These are phyloP conservation scores for Gracilinanus agilis DNA, from an alignment of 2,113 vertebrate genomes.

Conservation along the genomic window DNA sequence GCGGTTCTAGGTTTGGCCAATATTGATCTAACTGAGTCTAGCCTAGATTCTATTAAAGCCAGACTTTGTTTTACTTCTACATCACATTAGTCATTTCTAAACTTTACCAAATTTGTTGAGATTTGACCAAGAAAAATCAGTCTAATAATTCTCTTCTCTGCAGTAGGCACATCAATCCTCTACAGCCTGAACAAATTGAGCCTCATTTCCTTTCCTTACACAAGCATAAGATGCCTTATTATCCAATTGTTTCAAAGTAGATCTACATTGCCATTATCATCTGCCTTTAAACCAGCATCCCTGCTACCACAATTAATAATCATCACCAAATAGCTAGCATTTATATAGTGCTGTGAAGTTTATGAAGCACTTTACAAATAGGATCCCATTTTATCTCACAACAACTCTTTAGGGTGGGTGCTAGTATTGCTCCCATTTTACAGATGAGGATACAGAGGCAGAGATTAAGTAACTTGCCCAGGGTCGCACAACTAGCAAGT, in stretches of 20 bases:
- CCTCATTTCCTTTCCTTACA: not conserved
- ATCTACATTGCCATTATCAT: not conserved
- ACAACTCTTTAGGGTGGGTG: not conserved
- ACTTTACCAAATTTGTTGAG: not conserved
- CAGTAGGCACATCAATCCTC: not conserved
- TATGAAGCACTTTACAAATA: not conserved
- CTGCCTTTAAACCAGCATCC: not conserved
- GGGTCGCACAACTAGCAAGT: not conserved
- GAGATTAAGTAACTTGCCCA: not conserved
- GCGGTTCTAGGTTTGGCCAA: not conserved
- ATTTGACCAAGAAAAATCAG: not conserved
- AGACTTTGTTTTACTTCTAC: not conserved
- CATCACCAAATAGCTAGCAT: not conserved
- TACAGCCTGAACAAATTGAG: not conserved
- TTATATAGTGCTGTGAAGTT: not conserved
- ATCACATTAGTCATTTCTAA: not conserved
- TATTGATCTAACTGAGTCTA: not conserved
- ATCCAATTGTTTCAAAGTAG: not conserved
- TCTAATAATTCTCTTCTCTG: not conserved
- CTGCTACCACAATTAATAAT: not conserved
- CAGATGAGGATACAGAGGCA: not conserved
- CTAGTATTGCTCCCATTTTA: not conserved
- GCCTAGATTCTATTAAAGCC: not conserved
- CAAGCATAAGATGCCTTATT: not conserved
- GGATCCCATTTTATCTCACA: not conserved